Conservation (phyloP, 2,797 vertebrate genomes). For the Platalea minor region DNA sequence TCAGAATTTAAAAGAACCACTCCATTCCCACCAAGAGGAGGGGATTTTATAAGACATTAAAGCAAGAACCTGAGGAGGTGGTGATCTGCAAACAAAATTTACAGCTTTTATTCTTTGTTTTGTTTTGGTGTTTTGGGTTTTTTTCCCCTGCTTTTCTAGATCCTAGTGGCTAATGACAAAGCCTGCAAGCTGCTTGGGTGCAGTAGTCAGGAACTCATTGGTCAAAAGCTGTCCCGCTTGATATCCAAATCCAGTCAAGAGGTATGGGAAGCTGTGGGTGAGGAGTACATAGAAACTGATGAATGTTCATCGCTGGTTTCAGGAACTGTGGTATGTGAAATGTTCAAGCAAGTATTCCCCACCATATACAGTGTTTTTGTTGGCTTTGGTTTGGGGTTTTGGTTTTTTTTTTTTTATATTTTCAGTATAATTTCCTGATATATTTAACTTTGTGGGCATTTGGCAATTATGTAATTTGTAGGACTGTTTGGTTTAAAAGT, state of each 20-base stretch:
- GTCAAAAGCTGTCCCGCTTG: conserved; percentile 79
- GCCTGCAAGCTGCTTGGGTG: conserved; percentile 87
- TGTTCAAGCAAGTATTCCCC: neutral
- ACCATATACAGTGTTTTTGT: neutral
- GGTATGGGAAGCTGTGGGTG: conserved; percentile 76
- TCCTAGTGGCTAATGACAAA: conserved; percentile 86
- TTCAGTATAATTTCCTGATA: neutral
- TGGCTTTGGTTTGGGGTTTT: neutral
- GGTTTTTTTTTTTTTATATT: neutral
- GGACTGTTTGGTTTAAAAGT: neutral
- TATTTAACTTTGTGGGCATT: neutral
- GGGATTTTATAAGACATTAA: neutral
- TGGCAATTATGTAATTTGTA: neutral
- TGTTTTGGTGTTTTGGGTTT: neutral
- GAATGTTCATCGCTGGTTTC: conserved; percentile 74
- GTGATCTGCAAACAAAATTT: neutral
- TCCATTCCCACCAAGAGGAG: neutral
- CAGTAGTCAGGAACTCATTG: conserved; percentile 80
- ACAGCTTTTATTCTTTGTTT: neutral
- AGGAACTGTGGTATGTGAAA: conserved; percentile 87
- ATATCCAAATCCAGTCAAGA: conserved; percentile 80
- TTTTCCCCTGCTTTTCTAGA: conserved; percentile 66
- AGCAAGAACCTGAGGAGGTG: neutral
- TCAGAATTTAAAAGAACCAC: neutral
- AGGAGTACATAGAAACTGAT: conserved; percentile 75